Percentiles rank a stretch among this genome's conserved stretches.
phyloP scores from a whole-genome alignment of 2,888 invertebrate species.

The Iphiclides podalirius region DNA sequence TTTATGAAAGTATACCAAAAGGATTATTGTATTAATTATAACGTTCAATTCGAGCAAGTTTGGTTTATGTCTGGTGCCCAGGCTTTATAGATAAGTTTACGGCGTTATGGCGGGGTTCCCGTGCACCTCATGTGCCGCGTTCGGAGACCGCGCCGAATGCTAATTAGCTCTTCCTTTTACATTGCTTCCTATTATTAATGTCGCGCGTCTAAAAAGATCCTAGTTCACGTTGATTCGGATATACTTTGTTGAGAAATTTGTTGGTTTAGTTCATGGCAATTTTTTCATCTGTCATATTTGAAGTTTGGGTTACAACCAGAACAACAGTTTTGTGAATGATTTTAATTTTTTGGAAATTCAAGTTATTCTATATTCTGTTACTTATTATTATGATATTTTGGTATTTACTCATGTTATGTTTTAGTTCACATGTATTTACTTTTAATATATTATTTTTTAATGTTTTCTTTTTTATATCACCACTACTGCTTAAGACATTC shows the following conservation, averaged over 20 bases:
- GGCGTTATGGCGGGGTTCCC: constrained; percentile 37
- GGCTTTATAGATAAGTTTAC: constrained; percentile 29
- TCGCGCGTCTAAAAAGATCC: constrained; percentile 31
- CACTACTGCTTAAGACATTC: too few relatives aligned
- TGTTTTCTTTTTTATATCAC: too few relatives aligned
- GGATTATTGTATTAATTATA: constrained; percentile 22
- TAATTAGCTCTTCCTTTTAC: constrained; percentile 72
- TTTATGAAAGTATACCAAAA: constrained; percentile 28
- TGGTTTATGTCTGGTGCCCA: constrained; percentile 19
- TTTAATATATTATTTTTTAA: too few relatives aligned
- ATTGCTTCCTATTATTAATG: constrained; percentile 61
- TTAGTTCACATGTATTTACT: too few relatives aligned
- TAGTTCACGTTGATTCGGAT: constrained; percentile 18
- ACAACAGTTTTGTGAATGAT: too few relatives aligned
- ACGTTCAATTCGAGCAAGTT: neutral
- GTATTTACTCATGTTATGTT: too few relatives aligned
- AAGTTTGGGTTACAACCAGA: too few relatives aligned
- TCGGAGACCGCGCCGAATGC: constrained; percentile 63
- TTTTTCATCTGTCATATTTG: neutral
- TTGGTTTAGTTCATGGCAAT: constrained; percentile 3
- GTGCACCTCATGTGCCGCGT: constrained; percentile 58
- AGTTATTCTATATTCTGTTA: too few relatives aligned
- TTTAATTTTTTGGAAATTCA: too few relatives aligned
- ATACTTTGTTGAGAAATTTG: constrained; percentile 28
- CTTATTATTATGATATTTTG: too few relatives aligned